A percentile compares a stretch with the other conserved stretches of the same genome.
phyloP scores from a whole-genome alignment of 1,140 invertebrate genomes.

The Paraescarpia echinospica region DNA sequence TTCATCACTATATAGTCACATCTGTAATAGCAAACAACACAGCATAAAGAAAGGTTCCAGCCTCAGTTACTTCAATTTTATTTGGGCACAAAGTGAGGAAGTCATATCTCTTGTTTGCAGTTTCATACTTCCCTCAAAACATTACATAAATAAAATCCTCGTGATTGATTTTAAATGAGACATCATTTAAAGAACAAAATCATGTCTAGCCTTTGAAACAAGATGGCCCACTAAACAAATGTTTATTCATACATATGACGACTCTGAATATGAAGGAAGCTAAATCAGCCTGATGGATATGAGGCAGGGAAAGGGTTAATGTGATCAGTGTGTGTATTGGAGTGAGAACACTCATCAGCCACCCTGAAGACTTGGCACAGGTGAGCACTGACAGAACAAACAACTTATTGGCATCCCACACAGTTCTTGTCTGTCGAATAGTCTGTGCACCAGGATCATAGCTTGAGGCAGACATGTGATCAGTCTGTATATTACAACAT shows the following conservation, averaged over 20 bases:
- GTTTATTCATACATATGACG: background rate
- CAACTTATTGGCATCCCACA: background rate
- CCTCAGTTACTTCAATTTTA: too few relatives aligned
- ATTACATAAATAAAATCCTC: too few relatives aligned
- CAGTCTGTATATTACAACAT: background rate
- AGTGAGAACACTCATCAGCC: background rate
- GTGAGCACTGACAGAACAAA: background rate
- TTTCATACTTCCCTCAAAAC: too few relatives aligned
- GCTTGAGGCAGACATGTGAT: background rate
- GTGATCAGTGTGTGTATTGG: background rate
- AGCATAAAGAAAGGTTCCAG: too few relatives aligned
- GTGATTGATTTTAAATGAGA: too few relatives aligned
- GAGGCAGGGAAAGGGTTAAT: background rate
- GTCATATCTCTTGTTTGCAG: too few relatives aligned
- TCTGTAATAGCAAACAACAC: background rate
- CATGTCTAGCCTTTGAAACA: background rate
- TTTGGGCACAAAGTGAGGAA: too few relatives aligned
- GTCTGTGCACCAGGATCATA: too few relatives aligned
- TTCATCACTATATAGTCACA: background rate
- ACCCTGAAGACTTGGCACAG: background rate
- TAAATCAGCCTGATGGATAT: background rate
- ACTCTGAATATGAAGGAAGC: background rate
- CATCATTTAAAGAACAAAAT: too few relatives aligned
- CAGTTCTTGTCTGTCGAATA: background rate
- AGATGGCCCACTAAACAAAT: background rate